Conservation (phyloP, 2,797 vertebrate species). For the Gymnoscopelus braueri region DNA sequence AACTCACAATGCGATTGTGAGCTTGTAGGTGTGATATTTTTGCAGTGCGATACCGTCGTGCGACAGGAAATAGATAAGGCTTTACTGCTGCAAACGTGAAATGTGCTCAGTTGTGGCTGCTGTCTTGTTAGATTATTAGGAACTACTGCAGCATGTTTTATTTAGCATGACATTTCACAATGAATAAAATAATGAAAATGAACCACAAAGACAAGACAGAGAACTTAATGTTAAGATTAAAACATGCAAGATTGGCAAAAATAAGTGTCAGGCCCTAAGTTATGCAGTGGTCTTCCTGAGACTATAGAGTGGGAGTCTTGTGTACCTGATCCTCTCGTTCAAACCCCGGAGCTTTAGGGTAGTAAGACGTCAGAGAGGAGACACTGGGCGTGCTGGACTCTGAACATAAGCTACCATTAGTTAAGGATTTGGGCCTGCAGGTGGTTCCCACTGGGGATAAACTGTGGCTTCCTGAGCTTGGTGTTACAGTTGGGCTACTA, state of each 20-base stretch:
- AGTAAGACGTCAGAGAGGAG: constrained; percentile 85
- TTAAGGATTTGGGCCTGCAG: constrained; percentile 86
- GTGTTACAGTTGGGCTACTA: constrained; percentile 86
- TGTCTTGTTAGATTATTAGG: no score
- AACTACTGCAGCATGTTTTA: neutral
- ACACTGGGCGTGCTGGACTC: constrained; percentile 85
- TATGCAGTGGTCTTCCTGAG: constrained; percentile 44
- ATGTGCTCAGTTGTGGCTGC: no score
- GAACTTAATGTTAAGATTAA: constrained; percentile 16
- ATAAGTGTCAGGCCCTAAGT: constrained; percentile 29
- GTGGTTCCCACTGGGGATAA: constrained; percentile 87
- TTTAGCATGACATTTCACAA: neutral
- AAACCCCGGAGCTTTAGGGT: constrained; percentile 90
- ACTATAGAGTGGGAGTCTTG: constrained; percentile 63
- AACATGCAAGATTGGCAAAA: constrained; percentile 21
- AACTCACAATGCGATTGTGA: no score
- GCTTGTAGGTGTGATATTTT: no score
- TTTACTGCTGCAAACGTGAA: no score
- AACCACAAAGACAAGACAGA: constrained; percentile 16
- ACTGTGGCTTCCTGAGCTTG: constrained; percentile 88
- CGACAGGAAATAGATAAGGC: no score
- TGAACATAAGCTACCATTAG: constrained; percentile 86
- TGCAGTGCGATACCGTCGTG: no score
- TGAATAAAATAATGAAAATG: constrained; percentile 31
- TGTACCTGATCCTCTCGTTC: constrained; percentile 91